These are phyloP conservation scores for Apostichopus japonicus DNA, from an alignment of 35 echinoderm and acorn worm genomes.

Conservation along the genomic window DNA sequence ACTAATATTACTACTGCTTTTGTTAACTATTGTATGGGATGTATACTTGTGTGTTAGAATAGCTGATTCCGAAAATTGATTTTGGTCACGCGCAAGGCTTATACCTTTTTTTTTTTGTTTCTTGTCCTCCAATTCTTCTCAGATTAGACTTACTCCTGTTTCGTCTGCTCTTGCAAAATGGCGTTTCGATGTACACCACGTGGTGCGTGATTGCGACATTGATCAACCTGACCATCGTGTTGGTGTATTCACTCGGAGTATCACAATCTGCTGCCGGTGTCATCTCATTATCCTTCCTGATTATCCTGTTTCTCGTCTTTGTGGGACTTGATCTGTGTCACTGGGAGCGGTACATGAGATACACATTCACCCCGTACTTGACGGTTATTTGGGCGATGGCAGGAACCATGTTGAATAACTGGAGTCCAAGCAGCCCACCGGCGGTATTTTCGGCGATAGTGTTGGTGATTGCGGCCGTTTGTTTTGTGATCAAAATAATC, in stretches of 20 bases:
- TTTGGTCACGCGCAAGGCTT: not conserved
- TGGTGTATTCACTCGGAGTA: constrained; percentile 26
- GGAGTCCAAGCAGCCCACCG: not conserved
- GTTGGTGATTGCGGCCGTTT: not conserved
- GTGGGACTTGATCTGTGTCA: constrained; percentile 49
- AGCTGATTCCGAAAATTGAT: not conserved
- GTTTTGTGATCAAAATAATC: constrained; percentile 27
- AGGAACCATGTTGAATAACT: constrained; percentile 34
- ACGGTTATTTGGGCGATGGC: constrained; percentile 41
- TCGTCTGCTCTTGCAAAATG: constrained; percentile 59
- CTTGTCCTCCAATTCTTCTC: not conserved
- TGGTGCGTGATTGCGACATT: constrained; percentile 55
- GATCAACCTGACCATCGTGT: constrained; percentile 29
- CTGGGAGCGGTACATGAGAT: constrained; percentile 50
- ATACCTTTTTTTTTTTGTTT: not conserved
- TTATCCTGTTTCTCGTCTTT: constrained; percentile 31
- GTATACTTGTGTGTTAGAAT: no score
- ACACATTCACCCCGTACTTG: constrained; percentile 53
- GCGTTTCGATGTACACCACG: constrained; percentile 32
- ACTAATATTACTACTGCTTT: no score
- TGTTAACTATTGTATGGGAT: no score
- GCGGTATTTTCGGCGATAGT: constrained; percentile 42
- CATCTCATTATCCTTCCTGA: not conserved
- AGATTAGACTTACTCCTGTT: constrained; percentile 43
- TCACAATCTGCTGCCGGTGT: constrained; percentile 17